phyloP scores from a whole-genome alignment of 2,113 vertebrate genomes.

The Rhea americana region DNA sequence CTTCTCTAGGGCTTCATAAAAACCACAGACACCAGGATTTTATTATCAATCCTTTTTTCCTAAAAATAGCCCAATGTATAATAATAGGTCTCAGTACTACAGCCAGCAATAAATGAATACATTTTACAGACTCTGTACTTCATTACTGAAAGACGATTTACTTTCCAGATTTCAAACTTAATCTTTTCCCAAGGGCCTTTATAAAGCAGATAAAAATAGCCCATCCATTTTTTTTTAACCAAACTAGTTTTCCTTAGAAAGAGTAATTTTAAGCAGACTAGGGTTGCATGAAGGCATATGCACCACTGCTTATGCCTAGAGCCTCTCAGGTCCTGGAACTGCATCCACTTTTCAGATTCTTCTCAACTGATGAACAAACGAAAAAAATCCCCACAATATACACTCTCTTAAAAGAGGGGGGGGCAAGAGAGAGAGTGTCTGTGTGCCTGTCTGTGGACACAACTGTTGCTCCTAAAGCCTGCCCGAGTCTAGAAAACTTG shows the following conservation, averaged over 20 bases:
- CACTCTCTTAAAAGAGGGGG: background rate
- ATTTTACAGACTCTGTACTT: background rate
- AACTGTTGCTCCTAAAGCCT: background rate
- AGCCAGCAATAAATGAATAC: background rate
- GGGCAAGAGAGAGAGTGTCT: too few species aligned
- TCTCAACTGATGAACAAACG: background rate
- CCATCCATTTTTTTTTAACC: background rate
- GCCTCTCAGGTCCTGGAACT: background rate
- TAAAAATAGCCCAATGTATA: background rate
- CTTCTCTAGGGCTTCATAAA: slow-evolving; percentile 25
- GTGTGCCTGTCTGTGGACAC: too few species aligned
- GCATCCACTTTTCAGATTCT: background rate
- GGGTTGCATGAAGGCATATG: background rate
- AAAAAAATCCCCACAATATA: background rate
- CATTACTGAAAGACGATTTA: background rate
- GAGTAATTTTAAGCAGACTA: background rate
- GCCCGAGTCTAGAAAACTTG: background rate
- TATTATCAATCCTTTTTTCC: background rate
- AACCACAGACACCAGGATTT: background rate
- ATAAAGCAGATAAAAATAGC: background rate
- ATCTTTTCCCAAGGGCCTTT: background rate
- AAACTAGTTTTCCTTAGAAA: background rate
- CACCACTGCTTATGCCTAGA: background rate
- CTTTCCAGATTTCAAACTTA: background rate
- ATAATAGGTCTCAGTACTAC: background rate